phyloP scores from a whole-genome alignment of 2,113 vertebrate species.

The Uria aalge region DNA sequence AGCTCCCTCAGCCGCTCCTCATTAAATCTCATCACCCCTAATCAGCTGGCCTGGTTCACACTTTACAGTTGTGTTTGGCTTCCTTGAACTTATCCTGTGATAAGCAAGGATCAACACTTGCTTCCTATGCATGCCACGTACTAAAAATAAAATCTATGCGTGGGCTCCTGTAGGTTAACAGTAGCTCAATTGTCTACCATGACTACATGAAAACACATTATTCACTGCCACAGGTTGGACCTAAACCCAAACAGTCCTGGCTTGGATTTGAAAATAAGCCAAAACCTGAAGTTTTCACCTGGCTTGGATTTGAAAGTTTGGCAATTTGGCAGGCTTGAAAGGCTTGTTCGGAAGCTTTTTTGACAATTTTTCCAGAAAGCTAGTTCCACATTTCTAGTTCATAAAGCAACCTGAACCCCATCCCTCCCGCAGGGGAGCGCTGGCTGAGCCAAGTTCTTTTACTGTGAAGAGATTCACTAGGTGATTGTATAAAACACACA shows the following conservation, averaged over 20 bases:
- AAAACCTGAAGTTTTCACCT: not conserved
- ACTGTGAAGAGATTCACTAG: not conserved
- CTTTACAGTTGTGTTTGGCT: not conserved
- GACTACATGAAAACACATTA: not conserved
- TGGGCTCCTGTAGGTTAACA: not conserved
- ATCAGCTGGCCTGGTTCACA: not conserved
- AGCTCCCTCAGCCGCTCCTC: no score
- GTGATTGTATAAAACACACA: not conserved
- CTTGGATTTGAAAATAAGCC: not conserved
- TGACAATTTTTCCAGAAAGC: not conserved
- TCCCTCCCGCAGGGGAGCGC: not conserved
- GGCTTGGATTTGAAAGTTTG: not conserved
- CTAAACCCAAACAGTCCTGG: not conserved
- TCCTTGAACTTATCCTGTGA: not conserved
- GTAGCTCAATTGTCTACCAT: not conserved
- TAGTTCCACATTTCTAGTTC: not conserved
- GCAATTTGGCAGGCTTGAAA: not conserved
- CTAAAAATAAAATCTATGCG: not conserved
- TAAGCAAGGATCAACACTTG: not conserved
- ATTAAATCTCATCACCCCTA: not conserved
- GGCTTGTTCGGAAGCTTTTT: not conserved
- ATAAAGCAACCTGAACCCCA: not conserved
- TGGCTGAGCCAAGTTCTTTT: not conserved
- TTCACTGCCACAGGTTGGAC: not conserved
- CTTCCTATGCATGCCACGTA: fast-evolving